A percentile compares a stretch with the other conserved stretches of the same genome.
Conservation (phyloP, 2,113 vertebrate species). For the Anoura caudifer region DNA sequence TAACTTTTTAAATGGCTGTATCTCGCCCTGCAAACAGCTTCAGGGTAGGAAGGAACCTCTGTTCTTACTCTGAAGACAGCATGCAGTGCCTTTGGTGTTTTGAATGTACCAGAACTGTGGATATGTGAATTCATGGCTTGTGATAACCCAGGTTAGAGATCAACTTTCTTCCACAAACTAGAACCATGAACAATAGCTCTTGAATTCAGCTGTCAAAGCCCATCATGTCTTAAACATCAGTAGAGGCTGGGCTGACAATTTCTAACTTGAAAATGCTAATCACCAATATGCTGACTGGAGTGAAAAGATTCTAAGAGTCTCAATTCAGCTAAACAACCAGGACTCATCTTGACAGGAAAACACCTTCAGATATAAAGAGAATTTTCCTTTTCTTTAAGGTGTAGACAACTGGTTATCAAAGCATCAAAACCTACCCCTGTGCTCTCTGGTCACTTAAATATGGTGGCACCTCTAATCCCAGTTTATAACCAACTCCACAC, state of each 20-base stretch:
- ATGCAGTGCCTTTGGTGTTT: background rate
- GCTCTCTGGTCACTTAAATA: background rate
- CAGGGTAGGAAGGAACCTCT: background rate
- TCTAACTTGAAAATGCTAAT: background rate
- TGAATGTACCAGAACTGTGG: background rate
- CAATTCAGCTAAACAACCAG: background rate
- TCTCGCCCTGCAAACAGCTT: background rate
- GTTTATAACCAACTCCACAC: background rate
- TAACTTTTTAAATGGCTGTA: background rate
- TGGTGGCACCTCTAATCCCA: background rate
- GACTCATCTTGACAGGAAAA: background rate
- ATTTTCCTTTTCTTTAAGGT: background rate
- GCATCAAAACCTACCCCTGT: background rate
- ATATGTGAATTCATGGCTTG: background rate
- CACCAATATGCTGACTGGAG: background rate
- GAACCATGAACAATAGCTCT: background rate
- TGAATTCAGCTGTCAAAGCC: background rate
- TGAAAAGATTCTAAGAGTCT: background rate
- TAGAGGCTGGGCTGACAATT: background rate
- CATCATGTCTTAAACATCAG: background rate
- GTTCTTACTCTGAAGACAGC: background rate
- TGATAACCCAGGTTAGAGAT: background rate
- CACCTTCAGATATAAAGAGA: background rate
- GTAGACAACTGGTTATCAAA: background rate
- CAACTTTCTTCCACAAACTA: background rate